Base-by-base conservation (phyloP, 2,113 vertebrate genomes). In the Barnardius zonarius region DNA sequence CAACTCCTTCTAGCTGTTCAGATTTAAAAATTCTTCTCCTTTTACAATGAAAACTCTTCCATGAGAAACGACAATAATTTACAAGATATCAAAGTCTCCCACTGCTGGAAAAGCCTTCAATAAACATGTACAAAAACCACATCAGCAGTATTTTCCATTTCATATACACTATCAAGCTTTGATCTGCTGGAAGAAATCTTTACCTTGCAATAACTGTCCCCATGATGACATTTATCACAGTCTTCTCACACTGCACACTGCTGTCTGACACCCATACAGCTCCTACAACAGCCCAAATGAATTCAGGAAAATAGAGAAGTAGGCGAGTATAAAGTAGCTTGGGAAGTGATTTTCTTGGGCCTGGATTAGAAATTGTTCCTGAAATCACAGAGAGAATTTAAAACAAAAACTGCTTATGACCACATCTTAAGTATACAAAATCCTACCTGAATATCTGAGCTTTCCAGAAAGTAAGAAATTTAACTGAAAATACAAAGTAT, bases 311-410 rank as follows among this genome's bases (percentile, higher is more conserved):
- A 73, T 98, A 99, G 20, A 99, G 98, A 5, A 98, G 57, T 2
- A 99, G 98, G 4, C 99, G 99, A 77, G 98, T 31, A 83, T 99
- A 99, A 41, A 99, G 98, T 77, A 99, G 97, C 7, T 98, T 98
- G 7, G 98, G 97, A 97, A 99, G 98, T 28, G 98, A 99, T 90
- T 99, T 99, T 52, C 99, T 98, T 1, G 98, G 98, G 15, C 99
- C 98, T 1, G 98, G 98, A 92, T 99, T 99, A 51, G 98, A 99
- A 51, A 99, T 99, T 13, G 99, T 99, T 86, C 99, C 99, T 99
- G 95, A 46, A 97, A 97, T 59, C 7, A 96, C 20, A 96, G 43
- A 69, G 14, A 92, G 16, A 90, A 90, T 63, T 86, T 51, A 44
- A 83, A 83, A 33, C 16, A 82, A 94, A 6, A 90, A 35, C 41